Percentiles rank a stretch among this genome's conserved stretches.
Conservation (phyloP, 2,888 invertebrate species). For the Drosophila neoperkinsi region DNA sequence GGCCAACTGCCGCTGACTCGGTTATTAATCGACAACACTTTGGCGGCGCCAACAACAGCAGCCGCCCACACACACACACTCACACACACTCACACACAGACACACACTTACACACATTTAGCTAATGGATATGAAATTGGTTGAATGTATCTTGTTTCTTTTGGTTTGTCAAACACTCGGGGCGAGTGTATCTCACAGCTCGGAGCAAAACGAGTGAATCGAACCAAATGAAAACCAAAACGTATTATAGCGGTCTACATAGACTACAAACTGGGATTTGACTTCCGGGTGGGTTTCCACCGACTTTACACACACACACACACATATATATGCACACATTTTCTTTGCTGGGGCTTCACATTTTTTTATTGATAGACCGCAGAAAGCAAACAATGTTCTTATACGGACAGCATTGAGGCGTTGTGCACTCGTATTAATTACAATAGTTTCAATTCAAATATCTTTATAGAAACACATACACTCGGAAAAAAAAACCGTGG, state of each 20-base stretch:
- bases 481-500: neutral
- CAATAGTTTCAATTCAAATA: slow-evolving; percentile 72
- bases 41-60: slow-evolving; percentile 10
- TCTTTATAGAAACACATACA: slow-evolving; percentile 32
- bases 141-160: slow-evolving; percentile 58
- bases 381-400: slow-evolving; percentile 57
- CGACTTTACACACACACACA: slow-evolving; percentile 26
- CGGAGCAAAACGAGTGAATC: slow-evolving; percentile 14
- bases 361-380: slow-evolving; percentile 63
- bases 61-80: slow-evolving; percentile 30
- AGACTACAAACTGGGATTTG: slow-evolving; percentile 33
- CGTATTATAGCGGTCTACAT: slow-evolving; percentile 43
- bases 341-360: slow-evolving; percentile 68
- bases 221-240: slow-evolving; percentile 35
- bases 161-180: slow-evolving; percentile 38
- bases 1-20: slow-evolving; percentile 33
- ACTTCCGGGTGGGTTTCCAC: slow-evolving; percentile 71
- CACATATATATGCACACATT: slow-evolving; percentile 18
- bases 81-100: slow-evolving; percentile 36
- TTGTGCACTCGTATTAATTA: slow-evolving; percentile 66
- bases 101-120: slow-evolving; percentile 24
- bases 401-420: slow-evolving; percentile 33
- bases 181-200: neutral
- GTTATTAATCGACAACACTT: slow-evolving; percentile 72
- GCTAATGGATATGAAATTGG: slow-evolving; percentile 70